A percentile compares a stretch with the other conserved stretches of the same genome.
Conservation (phyloP, 2,888 invertebrate species). For the Watsonalla binaria region DNA sequence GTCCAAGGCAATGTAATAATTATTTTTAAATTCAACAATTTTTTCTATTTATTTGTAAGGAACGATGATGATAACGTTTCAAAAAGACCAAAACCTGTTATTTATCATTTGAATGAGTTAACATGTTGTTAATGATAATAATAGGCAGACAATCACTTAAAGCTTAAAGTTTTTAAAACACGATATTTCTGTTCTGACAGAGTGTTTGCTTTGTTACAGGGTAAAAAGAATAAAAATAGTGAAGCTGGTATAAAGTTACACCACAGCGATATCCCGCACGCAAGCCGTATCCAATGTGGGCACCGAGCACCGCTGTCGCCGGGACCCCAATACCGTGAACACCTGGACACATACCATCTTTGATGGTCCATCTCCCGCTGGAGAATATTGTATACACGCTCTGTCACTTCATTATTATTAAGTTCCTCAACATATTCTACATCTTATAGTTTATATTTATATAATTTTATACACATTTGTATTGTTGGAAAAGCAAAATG, state of each 20-base stretch:
- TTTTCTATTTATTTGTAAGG: no score
- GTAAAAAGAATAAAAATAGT: constrained; percentile 47
- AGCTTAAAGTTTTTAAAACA: no score
- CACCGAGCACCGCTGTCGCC: constrained; percentile 44
- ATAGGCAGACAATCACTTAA: no score
- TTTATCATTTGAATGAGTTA: no score
- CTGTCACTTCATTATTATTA: constrained; percentile 79
- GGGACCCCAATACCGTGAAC: constrained; percentile 50
- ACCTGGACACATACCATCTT: constrained; percentile 45
- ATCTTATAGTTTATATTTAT: constrained; percentile 62
- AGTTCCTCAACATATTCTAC: constrained; percentile 72
- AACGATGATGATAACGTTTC: no score
- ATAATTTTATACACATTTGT: constrained; percentile 20
- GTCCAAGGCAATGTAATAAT: no score
- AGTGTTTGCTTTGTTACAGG: constrained; percentile 58
- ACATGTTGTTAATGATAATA: no score
- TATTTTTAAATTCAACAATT: no score
- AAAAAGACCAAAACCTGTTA: no score
- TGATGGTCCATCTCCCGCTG: constrained; percentile 67
- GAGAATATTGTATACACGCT: constrained; percentile 68
- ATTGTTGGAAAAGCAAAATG: constrained; percentile 40
- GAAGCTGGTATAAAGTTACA: constrained; percentile 43
- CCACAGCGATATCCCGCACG: constrained; percentile 34
- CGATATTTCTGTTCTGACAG: no score
- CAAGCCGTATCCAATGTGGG: constrained; percentile 53